Evolutionary conservation across 1,140 invertebrate genomes (phyloP).

Genomic region (Atta texana): DNA sequence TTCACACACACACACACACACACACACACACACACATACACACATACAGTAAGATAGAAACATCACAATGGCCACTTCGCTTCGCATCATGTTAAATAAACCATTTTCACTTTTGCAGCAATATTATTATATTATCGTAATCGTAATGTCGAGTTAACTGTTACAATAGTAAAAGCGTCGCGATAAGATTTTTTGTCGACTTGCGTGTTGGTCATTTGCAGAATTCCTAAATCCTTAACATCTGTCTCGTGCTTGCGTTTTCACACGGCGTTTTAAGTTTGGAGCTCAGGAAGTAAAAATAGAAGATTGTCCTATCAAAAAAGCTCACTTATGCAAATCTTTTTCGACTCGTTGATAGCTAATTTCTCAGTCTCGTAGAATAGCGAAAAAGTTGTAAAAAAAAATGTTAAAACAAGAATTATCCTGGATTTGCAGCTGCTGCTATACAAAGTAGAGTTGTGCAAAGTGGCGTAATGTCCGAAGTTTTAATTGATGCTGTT

Average conservation of each 20-base stretch:
- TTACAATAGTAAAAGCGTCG: conserved; percentile 33
- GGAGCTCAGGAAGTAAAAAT: not conserved
- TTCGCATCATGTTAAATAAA: not conserved
- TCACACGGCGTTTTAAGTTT: not conserved
- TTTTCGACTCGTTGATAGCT: not conserved
- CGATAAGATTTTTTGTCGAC: not conserved
- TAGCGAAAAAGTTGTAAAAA: not conserved
- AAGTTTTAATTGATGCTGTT: not conserved
- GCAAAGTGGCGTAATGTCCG: not conserved
- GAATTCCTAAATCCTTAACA: conserved; percentile 5
- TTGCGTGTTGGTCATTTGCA: not conserved
- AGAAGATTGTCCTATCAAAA: not conserved
- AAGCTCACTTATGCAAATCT: not conserved
- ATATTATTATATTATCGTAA: conserved; percentile 9
- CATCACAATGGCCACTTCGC: not conserved
- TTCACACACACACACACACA: not conserved
- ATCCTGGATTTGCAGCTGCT: not conserved
- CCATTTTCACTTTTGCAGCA: not conserved
- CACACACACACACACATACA: too few relatives aligned
- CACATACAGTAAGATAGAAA: not conserved
- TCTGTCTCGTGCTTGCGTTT: not conserved
- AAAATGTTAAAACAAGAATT: conserved; percentile 30
- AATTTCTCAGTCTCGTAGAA: conserved; percentile 17
- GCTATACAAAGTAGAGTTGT: not conserved
- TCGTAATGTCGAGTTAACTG: not conserved